Evolutionary conservation across 2,797 vertebrate species (phyloP), one percentile per base, ranked within the genome.

Genomic region (Fistularia tabacaria): DNA sequence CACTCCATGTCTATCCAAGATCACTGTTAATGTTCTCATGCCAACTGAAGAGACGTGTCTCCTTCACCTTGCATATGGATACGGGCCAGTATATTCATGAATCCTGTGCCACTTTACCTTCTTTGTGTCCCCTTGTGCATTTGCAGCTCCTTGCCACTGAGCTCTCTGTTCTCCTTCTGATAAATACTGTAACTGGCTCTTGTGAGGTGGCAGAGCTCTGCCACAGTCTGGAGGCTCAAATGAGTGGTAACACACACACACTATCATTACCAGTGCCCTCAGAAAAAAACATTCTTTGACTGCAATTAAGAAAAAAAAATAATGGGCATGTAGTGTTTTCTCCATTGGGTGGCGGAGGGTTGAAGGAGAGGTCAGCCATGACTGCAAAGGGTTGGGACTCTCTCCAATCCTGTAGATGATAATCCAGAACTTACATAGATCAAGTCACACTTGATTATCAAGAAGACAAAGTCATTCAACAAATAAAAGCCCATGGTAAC

Each of bases 361-460:
- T 88, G 82, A 87, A 87, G 82, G 80, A 64, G 69, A 73, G 77
- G 73, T 80, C 76, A 67, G 84, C 73, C 65, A 71, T 80, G 77
- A 73, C 6, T 13, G 40, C 46, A 56, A 69, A 76, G 59, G 46
- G 41, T 42, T 64, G 46, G 9, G 50, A 63, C 53, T 55, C 61
- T 64, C 69, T 63, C 37, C 7, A 38, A 57, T 62, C 63, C 53
- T 12, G 47, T 7, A 68, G 63, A 60, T 54, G 53, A 77, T 77
- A 43, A 77, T 72, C 61, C 53, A 12, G 15, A 42, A 61, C 55
- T 60, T 59, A 40, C 74, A 81, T 83, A 71, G 79, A 86, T 87
- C 80, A 85, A 72, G 80, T 44, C n/a, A 14, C 55, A 36, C 43
- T 42, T 60, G 58, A 65, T 82, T 77, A 81, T 85, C 72, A 80